These are phyloP conservation scores for Pantelozetes paolii DNA, from an alignment of 2,888 invertebrate genomes.

Conservation along the genomic window DNA sequence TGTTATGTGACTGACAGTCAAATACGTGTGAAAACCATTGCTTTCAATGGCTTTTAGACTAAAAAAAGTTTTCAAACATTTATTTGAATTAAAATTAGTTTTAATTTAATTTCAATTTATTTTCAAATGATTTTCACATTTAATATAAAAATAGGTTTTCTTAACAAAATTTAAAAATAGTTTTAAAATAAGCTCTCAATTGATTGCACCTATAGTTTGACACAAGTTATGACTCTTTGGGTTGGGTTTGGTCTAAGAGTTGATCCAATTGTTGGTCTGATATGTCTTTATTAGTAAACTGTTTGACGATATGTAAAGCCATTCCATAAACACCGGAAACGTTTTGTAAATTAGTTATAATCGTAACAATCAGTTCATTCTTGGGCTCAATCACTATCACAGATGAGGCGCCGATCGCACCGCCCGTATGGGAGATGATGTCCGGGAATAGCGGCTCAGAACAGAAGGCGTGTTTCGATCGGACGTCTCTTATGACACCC, in stretches of 20 bases:
- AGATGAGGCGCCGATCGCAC: constrained; percentile 59
- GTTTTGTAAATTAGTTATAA: constrained; percentile 55
- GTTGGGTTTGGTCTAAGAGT: background rate
- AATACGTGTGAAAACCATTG: background rate
- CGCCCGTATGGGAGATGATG: constrained; percentile 57
- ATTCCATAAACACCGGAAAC: constrained; percentile 51
- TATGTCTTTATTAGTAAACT: constrained; percentile 49
- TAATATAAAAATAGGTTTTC: no score
- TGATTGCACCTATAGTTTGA: no score
- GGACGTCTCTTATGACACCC: constrained; percentile 51
- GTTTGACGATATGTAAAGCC: constrained; percentile 54
- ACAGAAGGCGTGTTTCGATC: constrained; percentile 51
- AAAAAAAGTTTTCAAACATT: background rate
- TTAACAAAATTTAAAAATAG: no score
- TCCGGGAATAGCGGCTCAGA: constrained; percentile 47
- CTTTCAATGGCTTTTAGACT: background rate
- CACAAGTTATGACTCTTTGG: background rate
- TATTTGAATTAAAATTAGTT: no score
- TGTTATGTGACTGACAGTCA: constrained; percentile 11
- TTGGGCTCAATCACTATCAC: constrained; percentile 55
- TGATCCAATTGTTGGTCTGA: constrained; percentile 6
- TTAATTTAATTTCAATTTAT: no score
- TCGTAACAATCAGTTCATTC: constrained; percentile 55
- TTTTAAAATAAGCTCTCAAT: no score
- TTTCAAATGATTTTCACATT: no score